Evolutionary conservation across 2,888 invertebrate species (phyloP).

Genomic region (Aporophyla lueneburgensis): DNA sequence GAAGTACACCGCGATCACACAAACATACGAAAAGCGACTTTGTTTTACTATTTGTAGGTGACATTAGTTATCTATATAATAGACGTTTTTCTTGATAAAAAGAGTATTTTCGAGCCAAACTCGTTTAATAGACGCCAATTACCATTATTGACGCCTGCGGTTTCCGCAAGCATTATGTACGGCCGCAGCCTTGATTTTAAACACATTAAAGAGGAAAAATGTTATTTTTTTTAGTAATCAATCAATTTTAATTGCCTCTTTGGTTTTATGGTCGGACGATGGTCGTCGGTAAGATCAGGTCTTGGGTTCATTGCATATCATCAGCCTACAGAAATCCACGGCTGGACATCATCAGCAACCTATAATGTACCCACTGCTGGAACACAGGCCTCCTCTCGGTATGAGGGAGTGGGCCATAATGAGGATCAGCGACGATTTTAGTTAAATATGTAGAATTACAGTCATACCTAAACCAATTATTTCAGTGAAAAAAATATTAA

Average conservation of each 20-base stretch:
- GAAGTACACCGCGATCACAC: not conserved
- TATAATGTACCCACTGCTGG: too few species aligned
- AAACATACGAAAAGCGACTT: not conserved
- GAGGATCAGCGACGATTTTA: too few species aligned
- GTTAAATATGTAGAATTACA: too few species aligned
- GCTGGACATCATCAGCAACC: too few species aligned
- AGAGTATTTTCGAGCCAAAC: not conserved
- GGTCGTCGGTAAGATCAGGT: not conserved
- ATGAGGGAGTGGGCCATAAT: too few species aligned
- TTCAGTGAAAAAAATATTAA: too few species aligned
- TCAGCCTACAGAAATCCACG: too few species aligned
- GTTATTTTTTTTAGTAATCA: not conserved
- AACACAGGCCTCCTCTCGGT: too few species aligned
- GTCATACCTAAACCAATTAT: too few species aligned
- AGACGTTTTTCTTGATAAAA: not conserved
- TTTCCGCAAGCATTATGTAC: constrained; percentile 10
- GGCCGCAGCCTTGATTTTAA: not conserved
- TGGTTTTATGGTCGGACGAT: not conserved
- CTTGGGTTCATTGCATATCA: not conserved
- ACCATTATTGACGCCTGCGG: not conserved
- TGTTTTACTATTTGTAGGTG: not conserved
- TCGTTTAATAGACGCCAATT: not conserved
- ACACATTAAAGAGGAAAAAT: constrained; percentile 1
- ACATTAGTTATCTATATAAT: not conserved
- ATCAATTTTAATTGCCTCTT: not conserved